Conservation (phyloP, 1,140 invertebrate species). For the Bombus superbus region DNA sequence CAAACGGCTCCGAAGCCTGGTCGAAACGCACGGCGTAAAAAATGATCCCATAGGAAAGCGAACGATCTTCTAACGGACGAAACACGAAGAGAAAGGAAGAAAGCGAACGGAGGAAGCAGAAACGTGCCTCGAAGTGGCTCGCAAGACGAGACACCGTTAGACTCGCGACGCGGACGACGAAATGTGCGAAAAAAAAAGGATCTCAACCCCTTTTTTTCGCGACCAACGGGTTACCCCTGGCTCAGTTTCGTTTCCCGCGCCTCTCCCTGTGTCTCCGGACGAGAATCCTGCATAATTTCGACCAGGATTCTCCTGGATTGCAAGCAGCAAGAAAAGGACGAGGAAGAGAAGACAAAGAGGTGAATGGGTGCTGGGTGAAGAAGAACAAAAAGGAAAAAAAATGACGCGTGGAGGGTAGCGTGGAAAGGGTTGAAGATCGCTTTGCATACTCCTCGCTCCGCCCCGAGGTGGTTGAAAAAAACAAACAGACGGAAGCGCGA, state of each 20-base stretch:
- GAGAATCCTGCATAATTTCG: slow-evolving; percentile 68
- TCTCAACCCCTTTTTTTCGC: slow-evolving; percentile 53
- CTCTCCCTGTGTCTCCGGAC: slow-evolving; percentile 43
- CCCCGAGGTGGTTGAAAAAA: slow-evolving; percentile 61
- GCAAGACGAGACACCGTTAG: slow-evolving; percentile 71
- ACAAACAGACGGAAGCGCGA: slow-evolving; percentile 78
- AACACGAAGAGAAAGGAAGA: slow-evolving; percentile 20
- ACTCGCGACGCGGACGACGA: slow-evolving; percentile 49
- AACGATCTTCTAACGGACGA: slow-evolving; percentile 40
- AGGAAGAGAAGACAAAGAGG: slow-evolving; percentile 40
- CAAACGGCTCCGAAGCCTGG: not conserved
- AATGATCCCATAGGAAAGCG: not conserved
- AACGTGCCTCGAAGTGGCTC: slow-evolving; percentile 56
- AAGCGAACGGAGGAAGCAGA: slow-evolving; percentile 8
- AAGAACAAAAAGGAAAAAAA: slow-evolving; percentile 42
- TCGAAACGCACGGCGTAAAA: not conserved
- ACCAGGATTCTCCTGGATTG: slow-evolving; percentile 55
- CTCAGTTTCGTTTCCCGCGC: slow-evolving; percentile 67
- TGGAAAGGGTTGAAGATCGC: slow-evolving; percentile 75
- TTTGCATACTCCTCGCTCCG: slow-evolving; percentile 69
- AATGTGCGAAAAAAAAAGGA: slow-evolving; percentile 51
- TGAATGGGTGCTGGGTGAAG: slow-evolving; percentile 39
- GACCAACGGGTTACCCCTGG: slow-evolving; percentile 62
- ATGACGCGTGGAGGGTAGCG: slow-evolving; percentile 62
- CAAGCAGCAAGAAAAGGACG: slow-evolving; percentile 50